Percentiles rank a stretch among this genome's conserved stretches.
Evolutionary conservation across 2,888 invertebrate genomes (phyloP).

Genomic region (Agonopterix alstromeriana): DNA sequence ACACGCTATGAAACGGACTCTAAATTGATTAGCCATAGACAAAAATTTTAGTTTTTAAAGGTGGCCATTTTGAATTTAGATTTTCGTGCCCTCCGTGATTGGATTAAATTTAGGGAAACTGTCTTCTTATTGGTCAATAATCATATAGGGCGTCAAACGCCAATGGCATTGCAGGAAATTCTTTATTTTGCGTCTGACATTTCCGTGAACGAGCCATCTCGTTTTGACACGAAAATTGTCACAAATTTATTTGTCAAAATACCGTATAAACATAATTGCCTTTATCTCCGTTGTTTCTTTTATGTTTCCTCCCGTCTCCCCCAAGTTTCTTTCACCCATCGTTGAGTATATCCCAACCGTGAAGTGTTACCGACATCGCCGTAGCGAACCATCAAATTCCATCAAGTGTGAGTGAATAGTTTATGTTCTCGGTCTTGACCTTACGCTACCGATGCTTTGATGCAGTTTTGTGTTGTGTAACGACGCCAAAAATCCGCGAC

Average conservation of each 20-base stretch:
- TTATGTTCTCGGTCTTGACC: slow-evolving; percentile 59
- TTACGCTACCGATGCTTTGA: slow-evolving; percentile 51
- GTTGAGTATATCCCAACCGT: slow-evolving; percentile 21
- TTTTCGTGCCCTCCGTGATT: too few species aligned
- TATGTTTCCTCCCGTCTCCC: slow-evolving; percentile 49
- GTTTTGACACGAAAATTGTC: slow-evolving; percentile 28
- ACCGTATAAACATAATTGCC: slow-evolving; percentile 57
- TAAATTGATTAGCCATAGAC: too few species aligned
- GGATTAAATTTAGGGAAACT: too few species aligned
- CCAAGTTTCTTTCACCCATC: slow-evolving; percentile 39
- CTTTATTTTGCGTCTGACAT: not conserved
- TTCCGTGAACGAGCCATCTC: slow-evolving; percentile 5
- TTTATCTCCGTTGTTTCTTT: slow-evolving; percentile 55
- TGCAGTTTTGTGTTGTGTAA: slow-evolving; percentile 67
- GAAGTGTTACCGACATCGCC: slow-evolving; percentile 10
- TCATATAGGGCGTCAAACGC: not conserved
- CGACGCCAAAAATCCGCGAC: slow-evolving; percentile 56
- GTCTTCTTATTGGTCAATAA: too few species aligned
- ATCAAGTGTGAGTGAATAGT: slow-evolving; percentile 38
- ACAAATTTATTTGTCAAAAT: slow-evolving; percentile 68
- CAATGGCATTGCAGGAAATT: not conserved
- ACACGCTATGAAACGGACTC: too few species aligned
- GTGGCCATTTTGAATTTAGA: too few species aligned
- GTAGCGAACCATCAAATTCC: slow-evolving; percentile 2
- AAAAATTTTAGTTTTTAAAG: too few species aligned